A percentile compares a stretch with the other conserved stretches of the same genome.
Evolutionary conservation across 2,797 vertebrate species (phyloP).

Genomic region (Lepidocolaptes lacrymiger): DNA sequence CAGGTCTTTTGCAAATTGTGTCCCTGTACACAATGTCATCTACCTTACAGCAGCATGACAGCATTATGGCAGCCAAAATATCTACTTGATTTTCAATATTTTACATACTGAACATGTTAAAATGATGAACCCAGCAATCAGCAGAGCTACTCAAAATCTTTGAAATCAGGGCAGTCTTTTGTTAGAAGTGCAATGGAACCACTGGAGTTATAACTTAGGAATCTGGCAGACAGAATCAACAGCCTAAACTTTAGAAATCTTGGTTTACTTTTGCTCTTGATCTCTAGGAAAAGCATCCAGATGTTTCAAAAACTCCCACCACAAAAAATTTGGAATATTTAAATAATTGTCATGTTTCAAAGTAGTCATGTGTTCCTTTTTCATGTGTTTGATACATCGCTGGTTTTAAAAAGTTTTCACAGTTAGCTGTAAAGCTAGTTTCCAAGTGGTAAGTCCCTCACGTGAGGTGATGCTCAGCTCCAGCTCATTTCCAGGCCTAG

Average conservation of each 20-base stretch:
- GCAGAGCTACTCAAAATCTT: background rate
- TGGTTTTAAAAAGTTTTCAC: background rate
- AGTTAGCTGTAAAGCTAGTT: background rate
- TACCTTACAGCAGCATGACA: background rate
- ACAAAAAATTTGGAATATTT: slow-evolving; percentile 2
- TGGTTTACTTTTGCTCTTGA: background rate
- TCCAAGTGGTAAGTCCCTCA: background rate
- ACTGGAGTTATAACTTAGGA: background rate
- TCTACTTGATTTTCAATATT: background rate
- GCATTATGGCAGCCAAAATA: background rate
- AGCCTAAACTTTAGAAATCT: background rate
- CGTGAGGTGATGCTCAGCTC: background rate
- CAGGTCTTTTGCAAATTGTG: background rate
- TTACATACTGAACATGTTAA: background rate
- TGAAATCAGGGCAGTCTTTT: background rate
- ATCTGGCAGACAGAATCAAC: background rate
- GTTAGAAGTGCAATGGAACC: background rate
- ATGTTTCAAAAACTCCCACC: background rate
- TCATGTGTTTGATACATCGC: background rate
- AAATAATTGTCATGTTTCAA: background rate
- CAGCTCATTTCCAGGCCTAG: background rate
- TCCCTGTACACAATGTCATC: background rate
- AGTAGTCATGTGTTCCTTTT: background rate
- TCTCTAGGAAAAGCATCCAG: background rate
- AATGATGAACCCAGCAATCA: background rate